Conservation (phyloP, 2,888 invertebrate genomes). For the Rotaria socialis region DNA sequence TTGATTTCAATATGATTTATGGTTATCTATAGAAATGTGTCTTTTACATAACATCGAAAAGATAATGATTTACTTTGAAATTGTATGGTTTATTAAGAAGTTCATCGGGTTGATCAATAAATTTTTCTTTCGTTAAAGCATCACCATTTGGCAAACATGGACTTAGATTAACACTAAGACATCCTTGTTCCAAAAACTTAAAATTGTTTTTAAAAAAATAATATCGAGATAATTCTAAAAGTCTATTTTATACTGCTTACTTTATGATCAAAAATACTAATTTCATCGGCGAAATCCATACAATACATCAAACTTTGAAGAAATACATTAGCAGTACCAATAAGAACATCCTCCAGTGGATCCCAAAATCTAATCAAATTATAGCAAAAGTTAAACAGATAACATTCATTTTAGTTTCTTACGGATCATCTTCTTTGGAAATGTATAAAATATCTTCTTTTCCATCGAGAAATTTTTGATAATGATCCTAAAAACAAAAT, state of each 20-base stretch:
- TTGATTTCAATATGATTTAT: slow-evolving; percentile 36
- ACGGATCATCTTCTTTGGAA: slow-evolving; percentile 46
- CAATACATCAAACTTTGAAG: slow-evolving; percentile 58
- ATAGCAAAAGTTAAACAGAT: not conserved
- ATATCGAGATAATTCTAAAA: too few species aligned
- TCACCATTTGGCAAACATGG: slow-evolving; percentile 56
- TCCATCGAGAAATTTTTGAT: slow-evolving; percentile 47
- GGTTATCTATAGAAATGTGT: not conserved
- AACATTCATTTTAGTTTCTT: slow-evolving; percentile 31
- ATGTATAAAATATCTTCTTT: slow-evolving; percentile 45
- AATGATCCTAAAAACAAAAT: slow-evolving; percentile 39
- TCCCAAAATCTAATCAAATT: slow-evolving; percentile 55
- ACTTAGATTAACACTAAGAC: slow-evolving; percentile 53
- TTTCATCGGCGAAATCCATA: slow-evolving; percentile 58
- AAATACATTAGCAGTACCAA: slow-evolving; percentile 56
- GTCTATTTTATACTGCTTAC: not conserved
- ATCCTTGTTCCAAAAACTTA: slow-evolving; percentile 56
- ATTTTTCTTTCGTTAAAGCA: slow-evolving; percentile 53
- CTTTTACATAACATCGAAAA: too few species aligned
- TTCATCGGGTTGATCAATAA: slow-evolving; percentile 57
- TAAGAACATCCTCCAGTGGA: slow-evolving; percentile 56
- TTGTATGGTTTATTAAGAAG: slow-evolving; percentile 55
- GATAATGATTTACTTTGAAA: slow-evolving; percentile 53
- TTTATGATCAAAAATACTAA: slow-evolving; percentile 56
- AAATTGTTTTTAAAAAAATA: not conserved